Evolutionary conservation across 2,888 invertebrate species (phyloP).

Genomic region (Stramonita haemastoma): DNA sequence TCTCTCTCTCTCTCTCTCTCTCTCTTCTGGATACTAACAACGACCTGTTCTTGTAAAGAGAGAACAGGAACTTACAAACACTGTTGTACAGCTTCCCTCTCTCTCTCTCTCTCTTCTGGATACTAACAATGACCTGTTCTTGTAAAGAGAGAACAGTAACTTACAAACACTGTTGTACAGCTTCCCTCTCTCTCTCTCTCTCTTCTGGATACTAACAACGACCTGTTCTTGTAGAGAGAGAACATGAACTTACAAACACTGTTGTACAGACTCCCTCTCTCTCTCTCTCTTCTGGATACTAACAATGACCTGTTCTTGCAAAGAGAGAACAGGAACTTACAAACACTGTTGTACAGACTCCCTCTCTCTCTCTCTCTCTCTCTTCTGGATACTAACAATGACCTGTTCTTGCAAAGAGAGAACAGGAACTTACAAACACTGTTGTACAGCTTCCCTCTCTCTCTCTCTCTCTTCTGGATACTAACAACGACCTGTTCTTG

Average conservation of each 20-base stretch:
- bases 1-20: no score
- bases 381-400: no score
- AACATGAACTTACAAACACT: slow-evolving; percentile 34
- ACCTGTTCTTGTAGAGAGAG: slow-evolving; percentile 30
- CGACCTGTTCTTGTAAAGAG: slow-evolving; percentile 15
- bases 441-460: no score
- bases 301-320: slow-evolving; percentile 9
- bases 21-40: no score
- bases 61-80: slow-evolving; percentile 21
- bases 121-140: no score
- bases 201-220: neutral
- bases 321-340: slow-evolving; percentile 30
- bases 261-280: slow-evolving; percentile 18
- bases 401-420: slow-evolving; percentile 29
- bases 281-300: neutral
- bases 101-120: no score
- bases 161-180: slow-evolving; percentile 45
- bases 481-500: no score
- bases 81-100: neutral
- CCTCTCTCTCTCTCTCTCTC: no score
- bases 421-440: slow-evolving; percentile 33
- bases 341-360: slow-evolving; percentile 19
- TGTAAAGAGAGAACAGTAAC: no score
- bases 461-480: no score
- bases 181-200: neutral